These are phyloP conservation scores for Nothobranchius kuhntae DNA, from an alignment of 2,113 vertebrate species.

Conservation along the genomic window DNA sequence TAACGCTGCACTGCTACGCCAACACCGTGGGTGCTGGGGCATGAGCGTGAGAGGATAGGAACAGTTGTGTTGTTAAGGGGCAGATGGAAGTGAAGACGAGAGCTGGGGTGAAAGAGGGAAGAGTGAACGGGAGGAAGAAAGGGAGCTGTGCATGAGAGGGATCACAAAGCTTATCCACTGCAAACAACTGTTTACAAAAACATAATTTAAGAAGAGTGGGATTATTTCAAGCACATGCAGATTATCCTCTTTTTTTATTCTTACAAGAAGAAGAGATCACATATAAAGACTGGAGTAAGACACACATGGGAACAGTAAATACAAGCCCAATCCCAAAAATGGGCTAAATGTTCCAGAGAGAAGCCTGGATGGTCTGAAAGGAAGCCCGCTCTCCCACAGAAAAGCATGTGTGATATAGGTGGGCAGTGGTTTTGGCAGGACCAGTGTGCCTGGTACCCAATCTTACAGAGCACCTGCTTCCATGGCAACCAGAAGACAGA, in stretches of 20 bases:
- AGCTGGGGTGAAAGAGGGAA: constrained; percentile 49
- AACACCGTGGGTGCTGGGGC: constrained; percentile 47
- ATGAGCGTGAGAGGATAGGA: constrained; percentile 47
- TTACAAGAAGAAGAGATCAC: constrained; percentile 36
- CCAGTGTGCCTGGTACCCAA: constrained; percentile 48
- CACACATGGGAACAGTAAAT: constrained; percentile 28
- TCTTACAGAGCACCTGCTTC: constrained; percentile 70
- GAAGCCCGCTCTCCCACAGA: constrained; percentile 31
- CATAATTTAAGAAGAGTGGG: constrained; percentile 30
- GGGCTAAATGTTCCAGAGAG: constrained; percentile 25
- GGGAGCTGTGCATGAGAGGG: constrained; percentile 3
- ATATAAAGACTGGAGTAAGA: constrained; percentile 33
- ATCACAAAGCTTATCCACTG: constrained; percentile 26
- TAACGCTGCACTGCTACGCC: constrained; percentile 32
- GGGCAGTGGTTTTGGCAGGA: constrained; percentile 70
- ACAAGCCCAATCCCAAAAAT: constrained; percentile 33
- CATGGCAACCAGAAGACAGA: constrained; percentile 76
- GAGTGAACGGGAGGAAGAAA: constrained; percentile 31
- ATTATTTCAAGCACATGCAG: constrained; percentile 49
- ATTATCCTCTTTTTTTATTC: constrained; percentile 49
- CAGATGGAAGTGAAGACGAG: constrained; percentile 72
- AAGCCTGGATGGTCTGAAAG: constrained; percentile 38
- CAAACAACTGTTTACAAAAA: constrained; percentile 51
- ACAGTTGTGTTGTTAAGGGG: constrained; percentile 54
- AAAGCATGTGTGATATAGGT: constrained; percentile 68